phyloP scores from a whole-genome alignment of 2,797 vertebrate genomes.

The Champsocephalus gunnari region DNA sequence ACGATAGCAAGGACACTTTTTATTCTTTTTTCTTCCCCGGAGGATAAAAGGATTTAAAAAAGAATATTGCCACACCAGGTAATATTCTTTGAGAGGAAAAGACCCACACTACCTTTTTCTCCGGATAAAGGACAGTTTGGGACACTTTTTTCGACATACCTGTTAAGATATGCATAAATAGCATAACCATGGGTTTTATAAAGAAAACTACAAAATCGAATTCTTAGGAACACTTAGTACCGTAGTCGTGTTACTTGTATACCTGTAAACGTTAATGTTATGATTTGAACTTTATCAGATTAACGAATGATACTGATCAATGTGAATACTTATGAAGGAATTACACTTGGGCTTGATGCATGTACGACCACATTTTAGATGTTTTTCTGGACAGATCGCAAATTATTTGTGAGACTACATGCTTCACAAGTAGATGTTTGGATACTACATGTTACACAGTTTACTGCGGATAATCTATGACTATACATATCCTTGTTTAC shows the following conservation, averaged over 20 bases:
- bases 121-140: too few species aligned
- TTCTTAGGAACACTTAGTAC: background rate
- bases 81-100: too few species aligned
- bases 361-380: background rate
- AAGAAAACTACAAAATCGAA: background rate
- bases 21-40: too few species aligned
- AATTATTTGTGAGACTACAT: background rate
- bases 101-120: too few species aligned
- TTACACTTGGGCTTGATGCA: background rate
- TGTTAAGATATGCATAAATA: background rate
- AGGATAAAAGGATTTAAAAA: too few species aligned
- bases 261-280: slow-evolving; percentile 11
- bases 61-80: too few species aligned
- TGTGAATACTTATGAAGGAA: background rate
- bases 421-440: background rate
- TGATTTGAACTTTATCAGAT: background rate
- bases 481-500: background rate
- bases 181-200: background rate
- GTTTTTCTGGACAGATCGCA: background rate
- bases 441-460: background rate
- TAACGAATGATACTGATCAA: background rate
- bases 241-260: background rate
- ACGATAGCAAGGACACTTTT: too few species aligned
- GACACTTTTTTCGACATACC: too few species aligned
- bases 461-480: background rate